phyloP scores from a whole-genome alignment of 2,113 vertebrate species.

The Osmerus eperlanus region DNA sequence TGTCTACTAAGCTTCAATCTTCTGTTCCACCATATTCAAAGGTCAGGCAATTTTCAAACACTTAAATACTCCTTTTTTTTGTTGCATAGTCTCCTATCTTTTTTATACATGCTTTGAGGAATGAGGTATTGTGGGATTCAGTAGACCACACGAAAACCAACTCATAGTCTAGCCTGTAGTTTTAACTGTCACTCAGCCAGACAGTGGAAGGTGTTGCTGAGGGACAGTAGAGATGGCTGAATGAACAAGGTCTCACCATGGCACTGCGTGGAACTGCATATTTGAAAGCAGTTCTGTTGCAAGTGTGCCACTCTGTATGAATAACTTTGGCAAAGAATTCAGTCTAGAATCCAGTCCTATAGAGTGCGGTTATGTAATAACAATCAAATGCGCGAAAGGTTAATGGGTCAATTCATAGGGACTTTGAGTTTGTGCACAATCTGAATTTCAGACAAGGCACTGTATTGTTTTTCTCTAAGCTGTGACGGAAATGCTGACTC shows the following conservation, averaged over 20 bases:
- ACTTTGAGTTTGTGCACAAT: not conserved
- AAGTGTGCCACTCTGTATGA: not conserved
- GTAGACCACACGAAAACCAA: conserved; percentile 60
- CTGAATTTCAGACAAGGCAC: conserved; percentile 2
- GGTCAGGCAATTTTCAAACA: not conserved
- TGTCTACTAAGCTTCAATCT: not conserved
- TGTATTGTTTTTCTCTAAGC: not conserved
- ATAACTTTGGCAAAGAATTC: not conserved
- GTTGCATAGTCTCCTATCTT: conserved; percentile 5
- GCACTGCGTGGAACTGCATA: not conserved
- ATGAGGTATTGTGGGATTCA: conserved; percentile 51
- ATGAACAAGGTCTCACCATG: conserved; percentile 5
- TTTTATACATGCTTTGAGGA: conserved; percentile 57
- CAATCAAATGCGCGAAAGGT: too few species aligned
- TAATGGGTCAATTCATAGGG: too few species aligned
- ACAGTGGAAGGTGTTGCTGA: conserved; percentile 43
- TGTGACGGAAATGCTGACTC: conserved; percentile 42
- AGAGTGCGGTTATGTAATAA: too few species aligned
- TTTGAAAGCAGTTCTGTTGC: not conserved
- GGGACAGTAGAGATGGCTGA: conserved; percentile 17
- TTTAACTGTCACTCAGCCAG: conserved; percentile 39
- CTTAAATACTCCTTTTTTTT: not conserved
- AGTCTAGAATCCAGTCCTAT: too few species aligned
- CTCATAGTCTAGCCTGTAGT: conserved; percentile 43
- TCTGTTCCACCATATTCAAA: conserved; percentile 2